phyloP scores from a whole-genome alignment of 2,797 vertebrate genomes.

The Leptatherina wallacei region DNA sequence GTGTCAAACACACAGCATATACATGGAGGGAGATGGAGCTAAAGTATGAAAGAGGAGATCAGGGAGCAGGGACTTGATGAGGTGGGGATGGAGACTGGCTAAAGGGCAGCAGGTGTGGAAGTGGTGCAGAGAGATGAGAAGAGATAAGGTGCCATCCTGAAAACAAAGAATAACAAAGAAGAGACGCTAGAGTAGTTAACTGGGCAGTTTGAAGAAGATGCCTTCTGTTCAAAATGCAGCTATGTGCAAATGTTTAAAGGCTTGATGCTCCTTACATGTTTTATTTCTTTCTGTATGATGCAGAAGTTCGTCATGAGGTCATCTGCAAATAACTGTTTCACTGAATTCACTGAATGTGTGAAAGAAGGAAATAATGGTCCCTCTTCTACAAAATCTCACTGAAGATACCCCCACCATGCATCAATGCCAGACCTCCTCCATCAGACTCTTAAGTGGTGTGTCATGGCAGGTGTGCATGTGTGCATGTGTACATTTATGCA shows the following conservation, averaged over 20 bases:
- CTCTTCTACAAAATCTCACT: constrained; percentile 49
- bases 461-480: constrained; percentile 9
- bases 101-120: constrained; percentile 52
- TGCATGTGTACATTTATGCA: constrained; percentile 48
- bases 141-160: constrained; percentile 31
- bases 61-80: constrained; percentile 35
- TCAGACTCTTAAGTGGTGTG: constrained; percentile 64
- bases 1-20: background rate
- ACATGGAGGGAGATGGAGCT: background rate
- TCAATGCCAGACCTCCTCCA: constrained; percentile 65
- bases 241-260: constrained; percentile 14
- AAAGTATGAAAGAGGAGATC: constrained; percentile 30
- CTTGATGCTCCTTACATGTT: background rate
- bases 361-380: constrained; percentile 12
- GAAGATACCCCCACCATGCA: constrained; percentile 68
- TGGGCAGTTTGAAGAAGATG: constrained; percentile 13
- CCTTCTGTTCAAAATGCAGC: constrained; percentile 4
- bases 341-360: constrained; percentile 19
- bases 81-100: constrained; percentile 30
- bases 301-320: constrained; percentile 12
- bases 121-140: constrained; percentile 23
- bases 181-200: constrained; percentile 24
- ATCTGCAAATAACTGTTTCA: constrained; percentile 29
- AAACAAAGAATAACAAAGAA: constrained; percentile 29
- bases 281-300: constrained; percentile 5